These are phyloP conservation scores for Scylla paramamosain DNA, from an alignment of 1,140 invertebrate species.

Conservation along the genomic window DNA sequence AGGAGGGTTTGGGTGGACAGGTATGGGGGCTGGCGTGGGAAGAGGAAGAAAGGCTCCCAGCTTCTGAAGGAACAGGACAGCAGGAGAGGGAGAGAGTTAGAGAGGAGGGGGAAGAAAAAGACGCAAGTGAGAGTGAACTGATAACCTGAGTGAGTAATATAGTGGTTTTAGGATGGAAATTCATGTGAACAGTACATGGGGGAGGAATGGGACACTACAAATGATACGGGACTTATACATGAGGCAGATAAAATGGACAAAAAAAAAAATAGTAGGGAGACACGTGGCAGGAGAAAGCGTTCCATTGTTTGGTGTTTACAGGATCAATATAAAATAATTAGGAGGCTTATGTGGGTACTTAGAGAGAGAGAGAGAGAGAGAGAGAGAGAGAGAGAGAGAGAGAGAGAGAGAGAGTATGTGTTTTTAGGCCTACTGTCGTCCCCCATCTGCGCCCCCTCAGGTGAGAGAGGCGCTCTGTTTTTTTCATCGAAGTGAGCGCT, in stretches of 20 bases:
- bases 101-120: too few relatives aligned
- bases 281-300: neutral
- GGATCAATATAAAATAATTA: neutral
- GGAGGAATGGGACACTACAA: neutral
- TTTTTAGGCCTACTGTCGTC: neutral
- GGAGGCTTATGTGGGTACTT: neutral
- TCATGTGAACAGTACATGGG: neutral
- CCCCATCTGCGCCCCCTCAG: neutral
- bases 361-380: neutral
- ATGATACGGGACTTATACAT: neutral
- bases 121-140: neutral
- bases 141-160: neutral
- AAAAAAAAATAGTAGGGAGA: neutral
- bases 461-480: neutral
- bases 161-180: neutral
- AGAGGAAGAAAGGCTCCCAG: neutral
- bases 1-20: neutral
- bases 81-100: too few relatives aligned
- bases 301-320: neutral
- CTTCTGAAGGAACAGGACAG: neutral
- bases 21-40: conserved; percentile 31
- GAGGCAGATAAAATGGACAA: neutral
- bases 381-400: conserved; percentile 30
- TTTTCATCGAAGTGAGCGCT: neutral
- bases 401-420: neutral